Base-by-base conservation (phyloP, 2,113 vertebrate genomes). In the Leptodactylus fuscus region DNA sequence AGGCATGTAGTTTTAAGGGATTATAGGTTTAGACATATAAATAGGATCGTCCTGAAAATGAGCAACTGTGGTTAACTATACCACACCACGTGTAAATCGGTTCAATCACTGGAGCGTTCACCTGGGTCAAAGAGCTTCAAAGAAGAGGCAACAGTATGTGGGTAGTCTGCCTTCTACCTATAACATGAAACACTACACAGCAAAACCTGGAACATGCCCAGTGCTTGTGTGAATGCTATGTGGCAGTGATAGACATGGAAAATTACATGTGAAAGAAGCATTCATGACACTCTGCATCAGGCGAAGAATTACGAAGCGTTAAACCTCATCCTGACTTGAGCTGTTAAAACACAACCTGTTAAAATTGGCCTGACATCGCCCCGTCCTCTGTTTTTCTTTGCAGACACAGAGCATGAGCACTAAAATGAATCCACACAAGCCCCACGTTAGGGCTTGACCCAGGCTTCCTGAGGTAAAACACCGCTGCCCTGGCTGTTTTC, bases 391-490 rank as follows among this genome's bases (percentile, higher is more conserved):
- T 83, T 83, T 79, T 79, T 85, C 83, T 79, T 85, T 78, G n/a
- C 74, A 70, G 46, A 60, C 34, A 38, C 60, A 70, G 74, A 74
- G 58, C 75, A 78, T 22, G 62, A 85, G 29, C 29, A 22, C 83
- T 69, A 77, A 79, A 70, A 79, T 38, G 75, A 85, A 85, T 78
- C 75, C 83, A 85, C 83, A 85, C 46, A 85, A 78, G 55, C 5
- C 13, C 58, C 73, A 85, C 60, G 83, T 85, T 24, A 41, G 83
- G 83, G 83, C 74, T 85, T 85, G 74, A 85, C 74, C 83, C 29
- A 55, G 60, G 60, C n/a, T 85, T 85, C 75, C 83, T 85, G 83
- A 85, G 73, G 55, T 69, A 77, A 85, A 85, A 85, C 82, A 65
- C 44, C 11, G 13, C 44, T 77, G 74, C 69, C 69, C 70, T 46